Evolutionary conservation across 1,140 invertebrate genomes (phyloP).

Genomic region (Caenorhabditis tropicalis): DNA sequence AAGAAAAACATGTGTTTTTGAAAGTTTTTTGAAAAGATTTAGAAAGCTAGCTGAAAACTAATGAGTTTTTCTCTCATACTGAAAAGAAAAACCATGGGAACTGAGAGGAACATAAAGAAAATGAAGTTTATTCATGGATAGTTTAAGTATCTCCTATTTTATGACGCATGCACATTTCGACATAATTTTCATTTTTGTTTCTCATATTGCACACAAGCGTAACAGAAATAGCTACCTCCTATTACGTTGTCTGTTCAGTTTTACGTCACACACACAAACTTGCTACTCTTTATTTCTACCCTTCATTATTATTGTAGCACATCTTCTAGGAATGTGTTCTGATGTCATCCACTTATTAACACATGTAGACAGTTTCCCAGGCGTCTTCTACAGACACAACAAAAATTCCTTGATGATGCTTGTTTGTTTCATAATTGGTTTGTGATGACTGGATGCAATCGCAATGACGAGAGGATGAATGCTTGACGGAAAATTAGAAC

Average conservation of each 20-base stretch:
- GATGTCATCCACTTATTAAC: not conserved
- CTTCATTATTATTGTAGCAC: not conserved
- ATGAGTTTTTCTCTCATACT: too few species aligned
- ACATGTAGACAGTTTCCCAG: not conserved
- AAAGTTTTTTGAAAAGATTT: too few species aligned
- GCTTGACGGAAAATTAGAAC: constrained; percentile 37
- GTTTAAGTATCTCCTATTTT: not conserved
- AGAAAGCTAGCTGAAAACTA: too few species aligned
- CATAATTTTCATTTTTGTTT: not conserved
- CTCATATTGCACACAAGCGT: not conserved
- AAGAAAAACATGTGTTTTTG: too few species aligned
- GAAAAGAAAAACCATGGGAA: too few species aligned
- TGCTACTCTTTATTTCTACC: not conserved
- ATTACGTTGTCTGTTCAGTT: not conserved
- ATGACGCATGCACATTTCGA: not conserved
- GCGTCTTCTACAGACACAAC: not conserved
- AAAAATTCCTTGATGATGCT: constrained; percentile 24
- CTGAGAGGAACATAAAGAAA: too few species aligned
- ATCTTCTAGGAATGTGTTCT: too few species aligned
- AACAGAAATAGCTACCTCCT: constrained; percentile 8
- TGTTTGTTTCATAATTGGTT: constrained; percentile 36
- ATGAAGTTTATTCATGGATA: too few species aligned
- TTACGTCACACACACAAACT: not conserved
- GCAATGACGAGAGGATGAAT: constrained; percentile 21
- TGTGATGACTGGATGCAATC: not conserved